Evolutionary conservation across 2,888 invertebrate genomes (phyloP).

Genomic region (Macaria notata): DNA sequence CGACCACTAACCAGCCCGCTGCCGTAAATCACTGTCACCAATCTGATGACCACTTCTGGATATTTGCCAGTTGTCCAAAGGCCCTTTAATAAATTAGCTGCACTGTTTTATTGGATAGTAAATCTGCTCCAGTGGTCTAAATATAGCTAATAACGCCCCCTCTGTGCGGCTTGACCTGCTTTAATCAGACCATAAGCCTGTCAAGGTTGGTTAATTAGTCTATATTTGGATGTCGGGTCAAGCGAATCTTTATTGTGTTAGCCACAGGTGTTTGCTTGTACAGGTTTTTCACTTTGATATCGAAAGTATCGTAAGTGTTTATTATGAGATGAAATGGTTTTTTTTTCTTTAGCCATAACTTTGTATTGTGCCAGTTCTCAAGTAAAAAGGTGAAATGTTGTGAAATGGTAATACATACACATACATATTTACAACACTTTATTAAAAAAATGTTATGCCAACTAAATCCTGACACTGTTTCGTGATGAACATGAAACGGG

Average conservation of each 20-base stretch:
- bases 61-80: constrained; percentile 24
- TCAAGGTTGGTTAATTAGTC: constrained; percentile 28
- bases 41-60: constrained; percentile 30
- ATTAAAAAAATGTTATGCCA: too few species aligned
- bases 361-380: too few species aligned
- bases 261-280: too few species aligned
- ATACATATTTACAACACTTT: too few species aligned
- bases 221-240: constrained; percentile 23
- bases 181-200: constrained; percentile 27
- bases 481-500: too few species aligned
- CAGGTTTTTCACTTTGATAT: too few species aligned
- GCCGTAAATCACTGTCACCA: constrained; percentile 26
- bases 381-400: too few species aligned
- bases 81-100: constrained; percentile 26
- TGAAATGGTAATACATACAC: too few species aligned
- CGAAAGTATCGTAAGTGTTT: too few species aligned
- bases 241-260: constrained; percentile 4
- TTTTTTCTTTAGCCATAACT: too few species aligned
- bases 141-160: constrained; percentile 14
- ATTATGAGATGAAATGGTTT: too few species aligned
- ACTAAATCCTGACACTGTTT: too few species aligned
- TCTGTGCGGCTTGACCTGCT: constrained; percentile 25
- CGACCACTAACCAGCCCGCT: constrained; percentile 7
- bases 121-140: background rate
- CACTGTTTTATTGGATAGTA: constrained; percentile 1